Base-by-base conservation (phyloP, 2,888 invertebrate species). In the Hirudinaria manillensis region DNA sequence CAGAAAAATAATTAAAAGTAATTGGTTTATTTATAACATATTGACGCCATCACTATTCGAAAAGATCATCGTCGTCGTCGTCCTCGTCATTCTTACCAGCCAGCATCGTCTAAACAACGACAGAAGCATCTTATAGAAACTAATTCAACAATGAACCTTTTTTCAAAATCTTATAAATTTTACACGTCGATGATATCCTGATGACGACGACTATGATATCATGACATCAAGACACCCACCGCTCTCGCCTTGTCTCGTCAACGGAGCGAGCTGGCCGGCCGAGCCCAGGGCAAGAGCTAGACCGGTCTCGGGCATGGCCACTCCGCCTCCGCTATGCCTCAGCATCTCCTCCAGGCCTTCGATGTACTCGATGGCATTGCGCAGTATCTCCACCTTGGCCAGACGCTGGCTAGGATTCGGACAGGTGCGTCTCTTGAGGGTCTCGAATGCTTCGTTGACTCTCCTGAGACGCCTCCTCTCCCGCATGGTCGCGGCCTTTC, bases 401-500 rank as follows among this genome's bases (percentile, higher is more conserved):
- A 99, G 88, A 75, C 98, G 88, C 82, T 98, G 98, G 83, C 93
- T 95, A 0, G 97, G 97, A 87, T 94, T 94, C 76, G 93, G 92
- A 81, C 96, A 92, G 0, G 98, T 95, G 75, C 97, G 88, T 82
- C 93, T 89, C 83, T 98, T 93, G 56, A 99, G 87, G 78, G 93
- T 90, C 86, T 99, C 98, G 85, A 98, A 99, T 0, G 98, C 98
- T 86, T 99, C 98, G 86, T 99, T 99, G 77, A 96, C 96, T 92
- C 98, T 97, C 84, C 96, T 88, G 74, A 99, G 89, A 78, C 98
- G 88, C 80, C 97, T 87, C 79, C 98, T 88, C 86, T 99, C 98
- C 3, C 98, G 88, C 86, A 99, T 88, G 1, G 98, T 99, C 0
- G 98, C 98, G 7, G 98, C 98, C 88, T 96, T 96, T 83, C 98